Conservation (phyloP, 2,113 vertebrate genomes). For the Gadus macrocephalus region DNA sequence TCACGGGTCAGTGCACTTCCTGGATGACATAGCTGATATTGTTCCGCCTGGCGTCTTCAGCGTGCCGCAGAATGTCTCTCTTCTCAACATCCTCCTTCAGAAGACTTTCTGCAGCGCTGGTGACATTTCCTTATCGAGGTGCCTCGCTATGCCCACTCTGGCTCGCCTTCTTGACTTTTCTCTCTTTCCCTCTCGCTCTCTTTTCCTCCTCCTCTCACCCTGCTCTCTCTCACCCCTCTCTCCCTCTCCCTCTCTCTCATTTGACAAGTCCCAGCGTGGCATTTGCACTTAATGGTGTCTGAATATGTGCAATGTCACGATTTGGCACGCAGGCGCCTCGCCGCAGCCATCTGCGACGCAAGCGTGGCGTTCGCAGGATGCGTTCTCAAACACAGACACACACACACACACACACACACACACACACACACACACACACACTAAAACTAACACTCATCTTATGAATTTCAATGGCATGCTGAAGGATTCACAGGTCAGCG, state of each 20-base stretch:
- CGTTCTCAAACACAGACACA: too few species aligned
- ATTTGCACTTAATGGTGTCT: slow-evolving; percentile 28
- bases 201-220: not conserved
- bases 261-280: slow-evolving; percentile 1
- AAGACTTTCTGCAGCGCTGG: slow-evolving; percentile 19
- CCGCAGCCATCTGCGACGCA: slow-evolving; percentile 47
- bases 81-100: slow-evolving; percentile 11
- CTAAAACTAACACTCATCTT: not conserved
- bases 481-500: too few species aligned
- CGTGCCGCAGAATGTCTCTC: slow-evolving; percentile 8
- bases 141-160: not conserved
- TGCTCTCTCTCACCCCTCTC: not conserved
- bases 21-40: slow-evolving; percentile 20
- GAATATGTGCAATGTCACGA: slow-evolving; percentile 50
- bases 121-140: slow-evolving; percentile 17
- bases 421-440: not conserved
- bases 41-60: slow-evolving; percentile 21
- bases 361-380: slow-evolving; percentile 6
- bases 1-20: slow-evolving; percentile 19
- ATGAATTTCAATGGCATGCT: too few species aligned
- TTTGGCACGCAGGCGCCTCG: slow-evolving; percentile 20
- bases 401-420: not conserved
- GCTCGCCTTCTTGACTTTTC: not conserved
- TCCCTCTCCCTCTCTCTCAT: not conserved
- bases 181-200: slow-evolving; percentile 15